phyloP scores from a whole-genome alignment of 1,140 invertebrate species.

The Metopolophium dirhodum region DNA sequence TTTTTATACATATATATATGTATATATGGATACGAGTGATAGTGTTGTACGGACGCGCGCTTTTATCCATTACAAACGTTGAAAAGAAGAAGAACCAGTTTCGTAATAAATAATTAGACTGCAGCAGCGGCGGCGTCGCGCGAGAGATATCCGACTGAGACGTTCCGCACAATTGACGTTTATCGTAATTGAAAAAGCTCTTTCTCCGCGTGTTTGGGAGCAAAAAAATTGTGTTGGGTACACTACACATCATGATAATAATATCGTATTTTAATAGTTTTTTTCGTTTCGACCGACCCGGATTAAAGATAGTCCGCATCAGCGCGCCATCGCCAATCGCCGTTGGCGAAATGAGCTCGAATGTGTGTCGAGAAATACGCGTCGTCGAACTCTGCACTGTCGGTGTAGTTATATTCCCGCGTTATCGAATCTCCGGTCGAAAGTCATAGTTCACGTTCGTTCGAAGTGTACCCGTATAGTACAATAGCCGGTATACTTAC shows the following conservation, averaged over 20 bases:
- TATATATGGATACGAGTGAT: neutral
- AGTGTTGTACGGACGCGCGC: neutral
- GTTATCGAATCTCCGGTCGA: neutral
- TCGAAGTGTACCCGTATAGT: neutral
- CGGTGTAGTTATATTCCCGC: neutral
- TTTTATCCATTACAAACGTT: conserved; percentile 48
- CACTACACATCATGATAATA: too few relatives aligned
- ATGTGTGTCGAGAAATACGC: neutral
- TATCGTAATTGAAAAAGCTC: conserved; percentile 55
- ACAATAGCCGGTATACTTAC: neutral
- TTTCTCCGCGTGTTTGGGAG: neutral
- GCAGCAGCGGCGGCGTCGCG: neutral
- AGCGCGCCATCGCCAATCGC: neutral
- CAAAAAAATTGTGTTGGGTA: neutral
- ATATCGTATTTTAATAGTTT: conserved; percentile 41
- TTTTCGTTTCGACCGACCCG: neutral
- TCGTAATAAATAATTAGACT: conserved; percentile 57
- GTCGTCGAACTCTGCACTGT: neutral
- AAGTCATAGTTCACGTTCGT: conserved; percentile 4
- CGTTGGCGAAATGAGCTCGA: neutral
- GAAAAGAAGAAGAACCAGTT: conserved; percentile 57
- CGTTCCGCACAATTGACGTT: conserved; percentile 54
- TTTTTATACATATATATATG: neutral
- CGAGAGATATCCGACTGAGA: conserved; percentile 47
- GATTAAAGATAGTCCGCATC: neutral